A percentile compares a stretch with the other conserved stretches of the same genome.
Conservation (phyloP, 2,888 invertebrate species). For the Cheilosia soror region DNA sequence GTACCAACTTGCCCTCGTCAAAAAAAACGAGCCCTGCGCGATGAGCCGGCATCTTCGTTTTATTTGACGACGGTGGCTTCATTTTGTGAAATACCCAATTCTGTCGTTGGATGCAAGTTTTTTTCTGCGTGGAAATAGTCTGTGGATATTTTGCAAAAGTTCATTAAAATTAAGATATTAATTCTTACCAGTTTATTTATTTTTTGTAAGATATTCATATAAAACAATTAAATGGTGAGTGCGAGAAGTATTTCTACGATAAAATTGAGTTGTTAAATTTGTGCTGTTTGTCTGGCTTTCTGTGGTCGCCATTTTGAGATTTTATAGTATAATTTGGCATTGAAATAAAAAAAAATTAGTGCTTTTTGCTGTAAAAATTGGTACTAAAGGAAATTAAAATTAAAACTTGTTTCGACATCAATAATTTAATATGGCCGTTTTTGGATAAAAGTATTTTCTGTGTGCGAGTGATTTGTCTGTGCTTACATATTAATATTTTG, state of each 20-base stretch:
- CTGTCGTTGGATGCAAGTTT: conserved; percentile 14
- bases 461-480: background rate
- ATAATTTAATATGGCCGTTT: background rate
- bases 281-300: background rate
- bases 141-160: conserved; percentile 20
- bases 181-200: conserved; percentile 53
- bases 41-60: conserved; percentile 61
- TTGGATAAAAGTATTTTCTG: background rate
- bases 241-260: conserved; percentile 4
- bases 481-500: no score
- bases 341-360: conserved; percentile 1
- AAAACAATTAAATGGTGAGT: conserved; percentile 71
- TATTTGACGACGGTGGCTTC: conserved; percentile 44
- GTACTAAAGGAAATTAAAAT: background rate
- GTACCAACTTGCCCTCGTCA: conserved; percentile 27
- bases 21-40: conserved; percentile 51
- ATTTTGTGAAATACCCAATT: conserved; percentile 50
- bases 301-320: conserved; percentile 56
- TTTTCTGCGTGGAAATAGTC: conserved; percentile 14
- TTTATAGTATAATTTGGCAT: background rate
- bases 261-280: conserved; percentile 26
- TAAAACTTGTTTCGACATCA: background rate
- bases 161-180: conserved; percentile 1
- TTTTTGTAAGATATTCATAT: conserved; percentile 46
- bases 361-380: background rate